phyloP scores from a whole-genome alignment of 2,888 invertebrate species.

The Caradrina kadenii region DNA sequence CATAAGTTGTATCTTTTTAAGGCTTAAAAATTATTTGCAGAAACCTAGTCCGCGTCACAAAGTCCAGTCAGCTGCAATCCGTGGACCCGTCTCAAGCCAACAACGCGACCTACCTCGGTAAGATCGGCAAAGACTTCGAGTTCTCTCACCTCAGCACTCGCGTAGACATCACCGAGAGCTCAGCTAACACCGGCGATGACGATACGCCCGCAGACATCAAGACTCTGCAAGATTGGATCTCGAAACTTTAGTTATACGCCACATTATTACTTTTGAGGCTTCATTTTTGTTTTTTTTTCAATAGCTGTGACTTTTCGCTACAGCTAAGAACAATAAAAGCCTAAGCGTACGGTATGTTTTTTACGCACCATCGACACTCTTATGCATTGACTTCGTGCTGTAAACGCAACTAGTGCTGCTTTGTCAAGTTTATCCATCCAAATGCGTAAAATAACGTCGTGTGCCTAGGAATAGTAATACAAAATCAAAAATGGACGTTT shows the following conservation, averaged over 20 bases:
- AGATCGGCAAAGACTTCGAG: conserved; percentile 95
- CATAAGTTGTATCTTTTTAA: neutral
- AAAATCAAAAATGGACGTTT: conserved; percentile 16
- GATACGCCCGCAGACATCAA: conserved; percentile 92
- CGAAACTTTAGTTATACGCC: conserved; percentile 83
- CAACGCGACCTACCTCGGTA: conserved; percentile 93
- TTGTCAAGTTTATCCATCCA: no score
- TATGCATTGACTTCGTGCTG: no score
- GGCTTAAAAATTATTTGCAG: conserved; percentile 84
- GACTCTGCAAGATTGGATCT: conserved; percentile 93
- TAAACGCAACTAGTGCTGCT: no score
- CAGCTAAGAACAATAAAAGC: conserved; percentile 13
- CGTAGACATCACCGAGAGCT: conserved; percentile 93
- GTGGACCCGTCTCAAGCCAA: conserved; percentile 92
- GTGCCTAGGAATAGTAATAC: neutral
- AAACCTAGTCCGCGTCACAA: conserved; percentile 96
- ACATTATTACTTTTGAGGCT: conserved; percentile 29
- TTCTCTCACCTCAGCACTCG: conserved; percentile 93
- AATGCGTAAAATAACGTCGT: neutral
- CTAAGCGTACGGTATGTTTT: no score
- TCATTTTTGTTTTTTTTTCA: conserved; percentile 15
- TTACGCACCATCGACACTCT: no score
- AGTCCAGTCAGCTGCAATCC: conserved; percentile 94
- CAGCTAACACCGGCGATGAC: conserved; percentile 89
- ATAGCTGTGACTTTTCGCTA: conserved; percentile 19